phyloP scores from a whole-genome alignment of 2,888 invertebrate species.

The Notocelia uddmanniana region DNA sequence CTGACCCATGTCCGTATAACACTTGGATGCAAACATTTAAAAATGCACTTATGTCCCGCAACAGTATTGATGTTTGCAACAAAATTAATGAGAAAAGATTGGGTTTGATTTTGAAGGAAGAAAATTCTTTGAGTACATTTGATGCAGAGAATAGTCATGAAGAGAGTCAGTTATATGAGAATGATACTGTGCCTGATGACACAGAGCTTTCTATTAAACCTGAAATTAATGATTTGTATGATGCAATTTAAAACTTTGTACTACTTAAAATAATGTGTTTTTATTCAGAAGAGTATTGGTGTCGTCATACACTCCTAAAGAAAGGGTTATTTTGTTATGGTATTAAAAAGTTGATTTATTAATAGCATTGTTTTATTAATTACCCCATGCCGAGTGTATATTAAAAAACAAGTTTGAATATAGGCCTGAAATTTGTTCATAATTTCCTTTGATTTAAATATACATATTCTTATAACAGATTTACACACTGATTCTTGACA shows the following conservation, averaged over 20 bases:
- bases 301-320: too few relatives aligned
- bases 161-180: constrained; percentile 77
- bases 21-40: constrained; percentile 74
- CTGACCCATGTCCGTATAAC: constrained; percentile 71
- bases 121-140: constrained; percentile 69
- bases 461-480: constrained; percentile 68
- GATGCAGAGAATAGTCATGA: constrained; percentile 66
- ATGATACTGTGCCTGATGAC: constrained; percentile 73
- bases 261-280: background rate
- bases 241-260: constrained; percentile 69
- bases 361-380: constrained; percentile 30
- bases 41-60: constrained; percentile 60
- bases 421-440: constrained; percentile 40
- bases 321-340: constrained; percentile 2
- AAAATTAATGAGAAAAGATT: constrained; percentile 66
- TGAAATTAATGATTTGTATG: constrained; percentile 78
- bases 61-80: constrained; percentile 63
- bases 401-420: constrained; percentile 38
- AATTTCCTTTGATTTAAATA: constrained; percentile 27
- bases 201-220: constrained; percentile 69
- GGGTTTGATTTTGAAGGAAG: constrained; percentile 70
- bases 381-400: constrained; percentile 32
- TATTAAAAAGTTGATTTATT: constrained; percentile 31
- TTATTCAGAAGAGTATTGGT: background rate
- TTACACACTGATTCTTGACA: constrained; percentile 77